Conservation (phyloP, 2,113 vertebrate genomes). For the Alligator mississippiensis region DNA sequence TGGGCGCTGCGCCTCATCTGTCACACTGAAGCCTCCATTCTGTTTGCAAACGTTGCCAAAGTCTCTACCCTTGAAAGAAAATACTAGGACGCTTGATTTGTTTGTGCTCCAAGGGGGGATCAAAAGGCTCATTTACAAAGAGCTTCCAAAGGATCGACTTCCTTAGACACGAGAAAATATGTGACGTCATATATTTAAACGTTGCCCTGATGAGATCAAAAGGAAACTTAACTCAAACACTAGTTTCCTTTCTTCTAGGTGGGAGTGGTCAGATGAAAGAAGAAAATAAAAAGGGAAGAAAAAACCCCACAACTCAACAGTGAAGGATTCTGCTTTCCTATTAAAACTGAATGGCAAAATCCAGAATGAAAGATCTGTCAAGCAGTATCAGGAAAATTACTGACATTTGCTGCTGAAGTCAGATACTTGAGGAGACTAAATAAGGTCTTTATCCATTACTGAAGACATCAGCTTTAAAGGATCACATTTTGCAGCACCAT, state of each 20-base stretch:
- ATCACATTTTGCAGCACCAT: background rate
- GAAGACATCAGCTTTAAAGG: accelerated
- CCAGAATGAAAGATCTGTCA: background rate
- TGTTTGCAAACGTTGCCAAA: background rate
- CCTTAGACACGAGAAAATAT: accelerated
- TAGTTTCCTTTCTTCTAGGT: background rate
- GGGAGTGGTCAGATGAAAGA: background rate
- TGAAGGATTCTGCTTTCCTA: accelerated
- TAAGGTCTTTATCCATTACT: background rate
- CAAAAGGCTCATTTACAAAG: background rate
- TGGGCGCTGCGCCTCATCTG: too few species aligned
- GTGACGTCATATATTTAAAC: accelerated
- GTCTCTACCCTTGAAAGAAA: background rate
- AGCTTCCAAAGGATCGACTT: background rate
- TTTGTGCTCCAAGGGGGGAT: background rate
- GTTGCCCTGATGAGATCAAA: background rate
- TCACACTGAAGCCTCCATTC: background rate
- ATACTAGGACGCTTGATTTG: background rate
- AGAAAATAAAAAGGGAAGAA: background rate
- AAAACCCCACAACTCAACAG: too few species aligned
- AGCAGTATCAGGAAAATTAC: background rate
- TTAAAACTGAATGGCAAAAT: background rate
- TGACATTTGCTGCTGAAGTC: background rate
- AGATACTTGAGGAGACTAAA: background rate
- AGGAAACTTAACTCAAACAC: background rate